Base-by-base conservation (phyloP, 2,797 vertebrate genomes). In the Eremophila alpestris region DNA sequence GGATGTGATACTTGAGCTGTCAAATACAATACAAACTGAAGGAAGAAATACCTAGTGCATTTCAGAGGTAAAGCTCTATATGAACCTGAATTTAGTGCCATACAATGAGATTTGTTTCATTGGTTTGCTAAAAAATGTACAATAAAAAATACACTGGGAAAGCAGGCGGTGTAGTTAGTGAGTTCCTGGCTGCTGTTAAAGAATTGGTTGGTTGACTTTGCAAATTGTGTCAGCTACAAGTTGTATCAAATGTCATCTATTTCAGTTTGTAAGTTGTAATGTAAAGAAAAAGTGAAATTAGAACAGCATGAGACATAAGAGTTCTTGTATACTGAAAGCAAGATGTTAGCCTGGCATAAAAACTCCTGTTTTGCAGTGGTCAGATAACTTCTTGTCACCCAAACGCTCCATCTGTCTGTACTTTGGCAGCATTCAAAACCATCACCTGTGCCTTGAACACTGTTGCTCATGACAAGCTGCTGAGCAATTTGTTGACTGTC, bases 381-480 rank as follows among this genome's bases (percentile, higher is more conserved):
- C 34, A 55, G 9, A 11, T 79, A 40, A 32, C 24, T 73, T 84
- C 6, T 13, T 45, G 30, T 82, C 29, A 13, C 27, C 52, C 3
- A 7, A 58, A 70, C 0, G 2, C n/a, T 23, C 0, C 0, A 23
- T 55, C 23, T 36, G 9, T 24, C 27, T 83, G 40, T 32, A 9
- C 1, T 0, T 36, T 40, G 59, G 32, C 32, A 52, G 29, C 13
- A 20, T 67, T 83, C 34, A 60, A 46, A 70, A 8, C 26, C 14
- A 58, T 22, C 64, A 34, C 14, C 26, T 87, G 59, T 89, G 55
- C 29, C 48, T 65, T 59, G 46, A 73, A n/a, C 7, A 9, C 16
- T 2, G 3, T 15, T 49, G 32, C 34, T 60, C 27, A 2, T 34
- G 51, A 71, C 73, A 74, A 91, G 23, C 52, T 90, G n/a, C 54